Conservation (phyloP, 2,888 invertebrate species). For the Tromatobia lineatoria region DNA sequence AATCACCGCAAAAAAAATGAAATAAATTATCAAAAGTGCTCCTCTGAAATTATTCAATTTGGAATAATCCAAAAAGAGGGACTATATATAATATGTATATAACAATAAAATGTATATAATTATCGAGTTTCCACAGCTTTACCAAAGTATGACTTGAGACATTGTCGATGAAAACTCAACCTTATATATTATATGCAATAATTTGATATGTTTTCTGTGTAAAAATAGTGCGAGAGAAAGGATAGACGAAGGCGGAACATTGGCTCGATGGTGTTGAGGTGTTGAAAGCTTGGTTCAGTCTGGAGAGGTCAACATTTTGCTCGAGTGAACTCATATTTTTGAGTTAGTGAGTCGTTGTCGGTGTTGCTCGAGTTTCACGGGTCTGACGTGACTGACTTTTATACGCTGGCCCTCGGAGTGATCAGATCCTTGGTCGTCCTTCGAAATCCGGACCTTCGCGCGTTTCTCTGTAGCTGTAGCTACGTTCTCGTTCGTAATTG, state of each 20-base stretch:
- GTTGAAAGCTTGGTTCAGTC: neutral
- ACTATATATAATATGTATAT: too few relatives aligned
- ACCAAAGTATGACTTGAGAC: neutral
- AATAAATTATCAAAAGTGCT: too few relatives aligned
- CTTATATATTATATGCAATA: slow-evolving; percentile 17
- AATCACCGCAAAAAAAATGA: too few relatives aligned
- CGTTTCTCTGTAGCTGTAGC: slow-evolving; percentile 23
- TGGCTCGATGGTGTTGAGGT: slow-evolving; percentile 20
- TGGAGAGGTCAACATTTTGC: neutral
- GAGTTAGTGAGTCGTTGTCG: neutral
- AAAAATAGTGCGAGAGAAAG: slow-evolving; percentile 36
- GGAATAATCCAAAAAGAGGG: too few relatives aligned
- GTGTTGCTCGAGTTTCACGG: slow-evolving; percentile 23
- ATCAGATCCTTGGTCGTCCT: slow-evolving; percentile 47
- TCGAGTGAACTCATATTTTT: slow-evolving; percentile 14
- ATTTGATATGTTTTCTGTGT: slow-evolving; percentile 16
- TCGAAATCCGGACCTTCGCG: slow-evolving; percentile 57
- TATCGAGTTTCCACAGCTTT: neutral
- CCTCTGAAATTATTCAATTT: too few relatives aligned
- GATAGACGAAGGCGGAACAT: slow-evolving; percentile 26
- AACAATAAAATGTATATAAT: neutral
- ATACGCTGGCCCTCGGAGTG: neutral
- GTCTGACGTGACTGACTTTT: slow-evolving; percentile 27
- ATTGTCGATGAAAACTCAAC: neutral
- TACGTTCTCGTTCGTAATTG: slow-evolving; percentile 43